Percentiles rank a stretch among this genome's conserved stretches.
These are phyloP conservation scores for Marasmarcha lunaedactyla DNA, from an alignment of 2,888 invertebrate genomes.

Conservation along the genomic window DNA sequence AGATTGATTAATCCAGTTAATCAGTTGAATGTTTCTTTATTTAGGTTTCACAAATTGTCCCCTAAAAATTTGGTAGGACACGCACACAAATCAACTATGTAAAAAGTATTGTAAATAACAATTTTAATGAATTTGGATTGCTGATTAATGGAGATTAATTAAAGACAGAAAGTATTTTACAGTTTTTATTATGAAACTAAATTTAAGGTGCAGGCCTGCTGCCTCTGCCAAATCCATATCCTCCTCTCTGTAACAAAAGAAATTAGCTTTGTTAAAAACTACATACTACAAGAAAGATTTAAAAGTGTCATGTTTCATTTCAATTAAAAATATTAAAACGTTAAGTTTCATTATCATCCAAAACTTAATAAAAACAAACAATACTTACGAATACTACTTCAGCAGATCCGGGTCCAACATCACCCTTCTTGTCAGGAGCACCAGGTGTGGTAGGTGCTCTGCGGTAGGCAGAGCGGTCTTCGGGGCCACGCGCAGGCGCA, in stretches of 20 bases:
- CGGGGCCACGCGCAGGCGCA: constrained; percentile 80
- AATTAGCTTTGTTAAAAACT: constrained; percentile 7
- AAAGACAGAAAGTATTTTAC: no score
- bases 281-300: constrained; percentile 1
- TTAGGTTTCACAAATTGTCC: no score
- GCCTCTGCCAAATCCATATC: constrained; percentile 85
- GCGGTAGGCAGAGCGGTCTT: constrained; percentile 87
- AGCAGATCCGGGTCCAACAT: constrained; percentile 95
- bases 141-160: no score
- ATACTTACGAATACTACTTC: constrained; percentile 87
- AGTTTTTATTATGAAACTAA: constrained; percentile 47
- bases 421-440: constrained; percentile 91
- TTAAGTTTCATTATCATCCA: background rate
- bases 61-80: no score
- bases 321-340: background rate
- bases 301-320: background rate
- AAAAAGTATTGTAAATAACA: no score
- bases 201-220: constrained; percentile 72
- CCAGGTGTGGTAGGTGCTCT: constrained; percentile 75
- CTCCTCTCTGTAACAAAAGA: constrained; percentile 76
- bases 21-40: no score
- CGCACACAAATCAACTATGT: no score
- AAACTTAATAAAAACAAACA: constrained; percentile 22
- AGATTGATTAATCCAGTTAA: no score
- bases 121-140: no score